Percentiles rank a stretch among this genome's conserved stretches.
Evolutionary conservation across 2,113 vertebrate genomes (phyloP).

Genomic region (Pteropus alecto): DNA sequence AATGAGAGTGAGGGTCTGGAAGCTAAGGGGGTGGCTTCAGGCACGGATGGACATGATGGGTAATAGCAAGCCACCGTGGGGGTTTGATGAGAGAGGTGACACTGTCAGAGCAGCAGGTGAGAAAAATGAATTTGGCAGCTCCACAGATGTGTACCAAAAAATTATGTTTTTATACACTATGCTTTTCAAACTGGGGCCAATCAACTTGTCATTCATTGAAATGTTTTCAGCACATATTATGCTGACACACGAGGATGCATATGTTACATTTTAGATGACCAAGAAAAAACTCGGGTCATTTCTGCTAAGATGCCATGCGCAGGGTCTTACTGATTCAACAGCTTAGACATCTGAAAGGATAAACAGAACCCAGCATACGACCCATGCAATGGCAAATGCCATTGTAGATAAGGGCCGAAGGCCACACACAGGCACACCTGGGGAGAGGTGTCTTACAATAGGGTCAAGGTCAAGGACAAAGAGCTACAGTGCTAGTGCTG

Average conservation of each 20-base stretch:
- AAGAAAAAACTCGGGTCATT: neutral
- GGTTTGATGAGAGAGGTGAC: neutral
- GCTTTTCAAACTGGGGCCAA: slow-evolving; percentile 70
- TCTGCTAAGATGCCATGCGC: neutral
- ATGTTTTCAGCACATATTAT: slow-evolving; percentile 53
- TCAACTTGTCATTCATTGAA: slow-evolving; percentile 71
- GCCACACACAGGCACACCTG: accelerated
- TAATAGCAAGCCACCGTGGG: neutral
- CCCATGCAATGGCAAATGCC: accelerated
- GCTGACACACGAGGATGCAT: slow-evolving; percentile 52
- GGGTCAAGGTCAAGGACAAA: neutral
- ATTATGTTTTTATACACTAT: slow-evolving; percentile 70
- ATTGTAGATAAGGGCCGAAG: neutral
- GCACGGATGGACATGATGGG: neutral
- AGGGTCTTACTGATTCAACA: neutral
- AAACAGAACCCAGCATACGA: neutral
- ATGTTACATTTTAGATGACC: slow-evolving; percentile 23
- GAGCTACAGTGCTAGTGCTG: neutral
- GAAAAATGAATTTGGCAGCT: neutral
- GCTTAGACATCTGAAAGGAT: neutral
- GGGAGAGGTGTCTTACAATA: accelerated
- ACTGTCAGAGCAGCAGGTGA: neutral
- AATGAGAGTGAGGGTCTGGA: neutral
- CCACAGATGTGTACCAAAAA: too few relatives aligned
- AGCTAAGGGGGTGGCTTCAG: neutral